These are phyloP conservation scores for Microctonus hyperodae DNA, from an alignment of 2,888 invertebrate species.

Conservation along the genomic window DNA sequence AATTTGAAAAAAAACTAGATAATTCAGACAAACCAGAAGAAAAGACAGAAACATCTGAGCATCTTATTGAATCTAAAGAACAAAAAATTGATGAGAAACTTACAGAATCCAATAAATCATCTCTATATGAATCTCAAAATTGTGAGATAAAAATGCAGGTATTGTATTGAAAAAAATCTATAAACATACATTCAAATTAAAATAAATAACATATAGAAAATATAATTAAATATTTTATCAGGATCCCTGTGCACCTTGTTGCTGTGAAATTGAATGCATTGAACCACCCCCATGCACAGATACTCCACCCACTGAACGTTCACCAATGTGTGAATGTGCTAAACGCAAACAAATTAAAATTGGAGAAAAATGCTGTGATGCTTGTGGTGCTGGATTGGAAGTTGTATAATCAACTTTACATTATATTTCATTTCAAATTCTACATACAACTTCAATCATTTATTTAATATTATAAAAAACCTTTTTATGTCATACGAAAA, in stretches of 20 bases:
- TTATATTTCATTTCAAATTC: no score
- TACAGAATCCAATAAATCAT: not conserved
- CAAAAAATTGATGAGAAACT: not conserved
- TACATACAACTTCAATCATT: no score
- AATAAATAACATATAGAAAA: not conserved
- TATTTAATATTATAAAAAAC: no score
- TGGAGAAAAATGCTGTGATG: conserved; percentile 40
- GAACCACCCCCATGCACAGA: conserved; percentile 40
- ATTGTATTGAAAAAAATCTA: not conserved
- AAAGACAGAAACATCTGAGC: not conserved
- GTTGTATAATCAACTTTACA: conserved; percentile 13
- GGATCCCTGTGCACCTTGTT: conserved; percentile 45
- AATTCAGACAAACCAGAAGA: not conserved
- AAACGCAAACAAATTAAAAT: conserved; percentile 35
- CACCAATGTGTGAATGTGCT: conserved; percentile 41
- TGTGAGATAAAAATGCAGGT: conserved; percentile 26
- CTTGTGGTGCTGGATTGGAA: conserved; percentile 31
- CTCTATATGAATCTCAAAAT: not conserved
- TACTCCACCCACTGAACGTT: conserved; percentile 25
- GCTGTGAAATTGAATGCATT: conserved; percentile 33
- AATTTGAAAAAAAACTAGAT: not conserved
- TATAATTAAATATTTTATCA: conserved; percentile 11
- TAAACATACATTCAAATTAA: no score
- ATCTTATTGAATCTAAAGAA: not conserved
- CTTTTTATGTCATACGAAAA: no score